These are phyloP conservation scores for Eupelmus urozonus DNA, from an alignment of 2,888 invertebrate genomes.

Conservation along the genomic window DNA sequence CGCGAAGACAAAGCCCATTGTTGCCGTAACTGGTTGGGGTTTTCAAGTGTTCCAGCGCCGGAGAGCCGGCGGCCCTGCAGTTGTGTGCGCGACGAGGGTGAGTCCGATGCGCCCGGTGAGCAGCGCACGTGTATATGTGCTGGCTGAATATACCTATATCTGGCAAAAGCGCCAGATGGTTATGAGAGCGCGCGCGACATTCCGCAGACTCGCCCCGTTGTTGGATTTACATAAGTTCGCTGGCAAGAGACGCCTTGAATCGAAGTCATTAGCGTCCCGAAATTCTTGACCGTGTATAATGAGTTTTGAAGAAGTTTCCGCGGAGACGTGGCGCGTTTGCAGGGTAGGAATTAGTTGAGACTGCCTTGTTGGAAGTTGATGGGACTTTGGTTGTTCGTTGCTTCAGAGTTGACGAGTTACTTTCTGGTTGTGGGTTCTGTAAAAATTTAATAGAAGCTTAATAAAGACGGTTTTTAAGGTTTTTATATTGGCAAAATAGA, in stretches of 20 bases:
- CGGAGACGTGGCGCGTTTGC: too few relatives aligned
- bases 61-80: slow-evolving; percentile 55
- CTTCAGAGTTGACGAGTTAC: too few relatives aligned
- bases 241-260: slow-evolving; percentile 19
- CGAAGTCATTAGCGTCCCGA: slow-evolving; percentile 42
- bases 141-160: slow-evolving; percentile 47
- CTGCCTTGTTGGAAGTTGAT: not conserved
- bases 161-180: slow-evolving; percentile 62
- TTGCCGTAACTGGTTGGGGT: slow-evolving; percentile 77
- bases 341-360: slow-evolving; percentile 16
- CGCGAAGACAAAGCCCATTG: slow-evolving; percentile 77
- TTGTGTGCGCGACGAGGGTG: not conserved
- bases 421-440: too few relatives aligned
- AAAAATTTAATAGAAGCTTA: too few relatives aligned
- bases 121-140: slow-evolving; percentile 23
- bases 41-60: slow-evolving; percentile 76
- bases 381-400: too few relatives aligned
- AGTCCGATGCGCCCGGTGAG: slow-evolving; percentile 66
- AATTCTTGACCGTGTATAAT: slow-evolving; percentile 34
- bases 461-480: too few relatives aligned
- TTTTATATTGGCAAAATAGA: too few relatives aligned
- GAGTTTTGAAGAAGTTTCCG: slow-evolving; percentile 54
- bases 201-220: not conserved
- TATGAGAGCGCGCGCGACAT: slow-evolving; percentile 18
- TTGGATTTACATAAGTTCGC: slow-evolving; percentile 49